These are phyloP conservation scores for Trissoscelio sp. DNA, from an alignment of 2,888 invertebrate species.

Conservation along the genomic window DNA sequence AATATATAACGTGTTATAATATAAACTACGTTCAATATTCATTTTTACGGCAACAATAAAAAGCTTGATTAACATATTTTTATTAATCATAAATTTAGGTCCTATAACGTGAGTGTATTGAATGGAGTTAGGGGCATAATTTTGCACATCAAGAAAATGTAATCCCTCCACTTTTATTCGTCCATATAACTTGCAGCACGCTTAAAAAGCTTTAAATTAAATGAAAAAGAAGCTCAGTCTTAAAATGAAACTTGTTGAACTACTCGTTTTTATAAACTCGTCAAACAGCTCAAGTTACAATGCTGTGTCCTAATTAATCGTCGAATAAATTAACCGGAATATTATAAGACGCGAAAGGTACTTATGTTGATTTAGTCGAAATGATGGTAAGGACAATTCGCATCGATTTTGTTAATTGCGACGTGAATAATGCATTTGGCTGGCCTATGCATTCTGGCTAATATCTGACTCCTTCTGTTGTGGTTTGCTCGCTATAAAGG, in stretches of 20 bases:
- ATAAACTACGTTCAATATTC: conserved; percentile 33
- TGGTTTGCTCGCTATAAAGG: conserved; percentile 52
- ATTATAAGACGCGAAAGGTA: conserved; percentile 24
- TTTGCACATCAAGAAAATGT: conserved; percentile 23
- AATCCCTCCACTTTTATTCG: conserved; percentile 19
- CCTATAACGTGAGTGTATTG: background rate
- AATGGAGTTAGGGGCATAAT: conserved; percentile 17
- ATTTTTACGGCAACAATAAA: conserved; percentile 16
- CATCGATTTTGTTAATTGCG: conserved; percentile 64
- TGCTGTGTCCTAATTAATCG: conserved; percentile 42
- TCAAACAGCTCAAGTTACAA: background rate
- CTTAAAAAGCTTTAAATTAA: conserved; percentile 21
- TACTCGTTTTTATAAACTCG: conserved; percentile 5
- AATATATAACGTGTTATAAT: conserved; percentile 23
- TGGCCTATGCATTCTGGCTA: conserved; percentile 53
- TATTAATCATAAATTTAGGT: conserved; percentile 36
- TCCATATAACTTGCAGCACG: conserved; percentile 28
- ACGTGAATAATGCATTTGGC: conserved; percentile 62
- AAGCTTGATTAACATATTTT: conserved; percentile 48
- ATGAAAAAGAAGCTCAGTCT: conserved; percentile 10
- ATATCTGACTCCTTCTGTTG: conserved; percentile 61
- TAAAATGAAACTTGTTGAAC: conserved; percentile 20
- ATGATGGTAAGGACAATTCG: conserved; percentile 40
- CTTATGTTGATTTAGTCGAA: conserved; percentile 36
- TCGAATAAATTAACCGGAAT: conserved; percentile 28